Evolutionary conservation across 2,797 vertebrate genomes (phyloP), one percentile per base, ranked within the genome.

Genomic region (Sebastes cheni): DNA sequence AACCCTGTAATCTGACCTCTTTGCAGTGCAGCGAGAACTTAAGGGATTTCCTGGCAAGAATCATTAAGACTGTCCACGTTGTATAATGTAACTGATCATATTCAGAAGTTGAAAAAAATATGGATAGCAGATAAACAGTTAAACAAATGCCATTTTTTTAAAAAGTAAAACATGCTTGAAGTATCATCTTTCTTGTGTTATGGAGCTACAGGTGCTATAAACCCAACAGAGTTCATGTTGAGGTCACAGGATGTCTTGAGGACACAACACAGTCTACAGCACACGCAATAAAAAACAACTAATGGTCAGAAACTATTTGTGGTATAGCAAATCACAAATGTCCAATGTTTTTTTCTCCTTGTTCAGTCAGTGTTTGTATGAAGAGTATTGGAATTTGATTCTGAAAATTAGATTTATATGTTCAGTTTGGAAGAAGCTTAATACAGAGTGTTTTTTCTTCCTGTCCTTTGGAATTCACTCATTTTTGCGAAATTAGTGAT

Each of bases 181-280:
- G n/a, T 50, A 50, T 62, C 50, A 65, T 88, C 69, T 4, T 25
- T 82, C 52, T 61, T 60, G 77, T 77, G 75, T 89, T 85, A 80
- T 81, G 82, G 83, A 83, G 82, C 80, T 86, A 55, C 42, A 85
- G 56, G 66, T 79, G 83, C 86, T 88, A 83, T 86, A 86, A 86
- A 91, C 10, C 61, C 42, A 5, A 3, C 50, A 30, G 81, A 81
- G 89, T 88, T 94, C 94, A 91, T 6, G 29, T 23, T n/a, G 70
- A 82, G 94, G 91, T 93, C 87, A 86, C 54, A 67, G 20, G 66
- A 88, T 72, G 83, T 80, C 80, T 73, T 36, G 30, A 83, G 89
- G 90, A 88, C 65, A 55, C 60, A 12, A 39, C 46, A 4, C 67
- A 30, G 69, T 58, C 50, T 23, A 9, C 65, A 62, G 65, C 75